Conservation (phyloP, 2,888 invertebrate genomes). For the Agriopis leucophaearia region DNA sequence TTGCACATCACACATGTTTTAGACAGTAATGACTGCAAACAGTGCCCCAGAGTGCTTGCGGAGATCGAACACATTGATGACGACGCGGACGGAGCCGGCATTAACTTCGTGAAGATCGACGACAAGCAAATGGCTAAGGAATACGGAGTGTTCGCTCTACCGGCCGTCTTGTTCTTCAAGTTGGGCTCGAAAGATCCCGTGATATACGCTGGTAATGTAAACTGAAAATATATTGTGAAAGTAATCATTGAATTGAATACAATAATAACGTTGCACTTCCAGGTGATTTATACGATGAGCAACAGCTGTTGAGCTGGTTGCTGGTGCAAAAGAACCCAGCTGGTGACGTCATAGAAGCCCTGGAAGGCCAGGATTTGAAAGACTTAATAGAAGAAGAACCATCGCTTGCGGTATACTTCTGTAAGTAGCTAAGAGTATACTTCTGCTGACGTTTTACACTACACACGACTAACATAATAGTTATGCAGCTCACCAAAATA, state of each 20-base stretch:
- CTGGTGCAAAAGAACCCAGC: constrained; percentile 96
- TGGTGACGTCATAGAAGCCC: constrained; percentile 95
- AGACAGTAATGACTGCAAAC: constrained; percentile 98
- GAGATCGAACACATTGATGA: constrained; percentile 98
- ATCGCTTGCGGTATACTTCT: constrained; percentile 96
- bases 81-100: constrained; percentile 95
- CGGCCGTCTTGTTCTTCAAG: constrained; percentile 96
- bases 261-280: constrained; percentile 45
- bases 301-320: constrained; percentile 95
- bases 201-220: constrained; percentile 92
- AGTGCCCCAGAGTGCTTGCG: constrained; percentile 94
- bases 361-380: constrained; percentile 92
- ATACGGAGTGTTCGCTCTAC: constrained; percentile 95
- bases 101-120: constrained; percentile 97
- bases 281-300: constrained; percentile 95
- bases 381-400: constrained; percentile 92
- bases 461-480: constrained; percentile 51
- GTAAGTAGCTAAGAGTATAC: constrained; percentile 87
- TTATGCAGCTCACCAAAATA: constrained; percentile 33
- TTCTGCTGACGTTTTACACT: constrained; percentile 35
- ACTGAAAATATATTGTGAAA: constrained; percentile 21
- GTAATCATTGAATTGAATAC: constrained; percentile 17
- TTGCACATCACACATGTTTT: constrained; percentile 85
- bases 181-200: constrained; percentile 95
- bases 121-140: constrained; percentile 95